Conservation (phyloP, 2,113 vertebrate genomes). For the Scortum barcoo region DNA sequence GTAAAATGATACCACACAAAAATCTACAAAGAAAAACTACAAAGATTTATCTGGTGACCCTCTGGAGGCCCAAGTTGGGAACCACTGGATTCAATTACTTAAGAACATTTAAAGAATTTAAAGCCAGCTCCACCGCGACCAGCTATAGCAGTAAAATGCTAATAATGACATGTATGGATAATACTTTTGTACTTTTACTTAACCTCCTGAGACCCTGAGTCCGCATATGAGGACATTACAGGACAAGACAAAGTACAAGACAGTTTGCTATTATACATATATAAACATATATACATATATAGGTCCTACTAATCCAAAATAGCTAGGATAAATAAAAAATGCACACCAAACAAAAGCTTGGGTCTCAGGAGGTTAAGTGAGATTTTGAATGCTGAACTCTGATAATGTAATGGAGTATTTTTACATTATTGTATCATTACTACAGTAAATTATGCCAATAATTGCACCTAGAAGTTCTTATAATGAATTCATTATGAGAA, state of each 20-base stretch:
- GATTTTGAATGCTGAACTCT: not conserved
- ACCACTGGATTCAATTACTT: not conserved
- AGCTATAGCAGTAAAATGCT: not conserved
- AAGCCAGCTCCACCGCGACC: not conserved
- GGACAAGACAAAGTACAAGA: no score
- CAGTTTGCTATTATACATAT: no score
- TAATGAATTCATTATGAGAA: not conserved
- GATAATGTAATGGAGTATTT: not conserved
- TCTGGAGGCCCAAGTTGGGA: not conserved
- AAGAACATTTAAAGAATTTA: not conserved
- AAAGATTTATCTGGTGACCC: not conserved
- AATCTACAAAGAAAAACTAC: not conserved
- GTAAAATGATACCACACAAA: not conserved
- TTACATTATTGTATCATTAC: not conserved
- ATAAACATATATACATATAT: no score
- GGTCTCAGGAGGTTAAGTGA: no score
- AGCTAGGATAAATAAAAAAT: no score
- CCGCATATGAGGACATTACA: no score
- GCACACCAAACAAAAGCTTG: no score
- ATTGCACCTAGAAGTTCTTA: not conserved
- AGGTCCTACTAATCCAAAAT: no score
- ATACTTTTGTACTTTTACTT: not conserved
- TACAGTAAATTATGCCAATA: not conserved
- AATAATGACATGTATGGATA: no score
- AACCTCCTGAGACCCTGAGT: no score